phyloP scores from a whole-genome alignment of 1,140 invertebrate species.

The Penaeus japonicus region DNA sequence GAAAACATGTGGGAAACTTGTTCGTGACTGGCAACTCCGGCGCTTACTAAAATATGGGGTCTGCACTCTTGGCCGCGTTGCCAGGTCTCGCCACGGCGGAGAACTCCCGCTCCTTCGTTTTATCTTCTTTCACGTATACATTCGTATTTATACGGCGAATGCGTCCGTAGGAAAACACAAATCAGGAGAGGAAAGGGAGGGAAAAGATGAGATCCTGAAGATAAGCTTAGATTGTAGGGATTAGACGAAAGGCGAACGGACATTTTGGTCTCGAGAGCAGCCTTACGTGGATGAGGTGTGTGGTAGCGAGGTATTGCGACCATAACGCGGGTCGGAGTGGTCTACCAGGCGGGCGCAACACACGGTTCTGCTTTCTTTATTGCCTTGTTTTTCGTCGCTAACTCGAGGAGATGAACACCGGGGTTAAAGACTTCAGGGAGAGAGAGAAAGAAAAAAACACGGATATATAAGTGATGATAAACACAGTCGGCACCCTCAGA shows the following conservation, averaged over 20 bases:
- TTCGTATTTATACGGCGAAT: neutral
- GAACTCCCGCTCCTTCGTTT: neutral
- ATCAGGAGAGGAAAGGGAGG: too few relatives aligned
- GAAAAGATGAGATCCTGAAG: too few relatives aligned
- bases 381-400: conserved; percentile 29
- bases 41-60: conserved; percentile 47
- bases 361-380: conserved; percentile 43
- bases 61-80: conserved; percentile 19
- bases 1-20: neutral
- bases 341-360: conserved; percentile 27
- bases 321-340: neutral
- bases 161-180: too few relatives aligned
- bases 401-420: neutral
- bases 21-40: neutral
- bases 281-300: too few relatives aligned
- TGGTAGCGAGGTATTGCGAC: neutral
- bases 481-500: too few relatives aligned
- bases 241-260: too few relatives aligned
- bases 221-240: too few relatives aligned
- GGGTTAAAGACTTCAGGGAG: neutral
- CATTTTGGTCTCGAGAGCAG: too few relatives aligned
- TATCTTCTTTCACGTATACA: neutral
- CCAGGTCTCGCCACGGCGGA: neutral
- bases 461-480: too few relatives aligned
- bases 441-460: neutral